Evolutionary conservation across 1,140 invertebrate species (phyloP).

Genomic region (Tigriopus japonicus): DNA sequence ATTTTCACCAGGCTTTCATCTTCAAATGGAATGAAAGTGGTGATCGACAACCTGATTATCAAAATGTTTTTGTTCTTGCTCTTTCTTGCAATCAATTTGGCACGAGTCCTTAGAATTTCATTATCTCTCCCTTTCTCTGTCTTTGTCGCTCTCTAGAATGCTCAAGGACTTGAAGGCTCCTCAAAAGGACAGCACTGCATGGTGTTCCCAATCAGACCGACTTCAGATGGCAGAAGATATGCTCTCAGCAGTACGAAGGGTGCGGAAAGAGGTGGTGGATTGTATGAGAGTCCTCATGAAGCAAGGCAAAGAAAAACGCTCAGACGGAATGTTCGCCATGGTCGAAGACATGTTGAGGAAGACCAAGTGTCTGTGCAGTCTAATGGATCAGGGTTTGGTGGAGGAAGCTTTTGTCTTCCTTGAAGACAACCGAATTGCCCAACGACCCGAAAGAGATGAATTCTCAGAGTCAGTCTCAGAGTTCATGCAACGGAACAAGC

Average conservation of each 20-base stretch:
- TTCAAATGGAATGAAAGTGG: no score
- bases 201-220: conserved; percentile 6
- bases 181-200: conserved; percentile 7
- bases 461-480: conserved; percentile 11
- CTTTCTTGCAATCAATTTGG: no score
- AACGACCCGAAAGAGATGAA: conserved; percentile 15
- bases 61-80: no score
- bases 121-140: not conserved
- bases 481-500: conserved; percentile 13
- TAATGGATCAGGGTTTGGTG: conserved; percentile 56
- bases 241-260: conserved; percentile 28
- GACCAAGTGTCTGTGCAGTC: conserved; percentile 41
- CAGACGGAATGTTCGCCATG: conserved; percentile 48
- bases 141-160: not conserved
- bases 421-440: conserved; percentile 40
- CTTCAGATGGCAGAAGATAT: conserved; percentile 13
- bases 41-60: no score
- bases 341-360: conserved; percentile 57
- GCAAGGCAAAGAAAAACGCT: conserved; percentile 47
- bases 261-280: conserved; percentile 51
- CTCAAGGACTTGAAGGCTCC: conserved; percentile 12
- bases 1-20: no score
- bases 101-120: not conserved
- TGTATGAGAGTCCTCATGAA: conserved; percentile 52
- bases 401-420: conserved; percentile 63